Conservation (phyloP, 1,140 invertebrate genomes). For the Aricia agestis region DNA sequence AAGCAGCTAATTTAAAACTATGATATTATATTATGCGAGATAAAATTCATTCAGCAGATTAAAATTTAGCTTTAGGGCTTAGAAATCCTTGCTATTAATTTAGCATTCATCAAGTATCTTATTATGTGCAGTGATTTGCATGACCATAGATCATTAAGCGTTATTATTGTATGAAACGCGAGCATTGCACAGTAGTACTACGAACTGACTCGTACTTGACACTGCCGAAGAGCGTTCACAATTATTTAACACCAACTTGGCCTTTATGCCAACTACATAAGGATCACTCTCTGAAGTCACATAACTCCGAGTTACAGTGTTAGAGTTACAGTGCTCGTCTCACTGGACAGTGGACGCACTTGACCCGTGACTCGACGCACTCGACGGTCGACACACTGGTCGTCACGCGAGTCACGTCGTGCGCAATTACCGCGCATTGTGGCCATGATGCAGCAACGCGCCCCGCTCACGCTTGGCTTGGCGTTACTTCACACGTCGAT, state of each 20-base stretch:
- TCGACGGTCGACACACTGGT: not conserved
- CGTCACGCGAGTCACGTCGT: conserved; percentile 3
- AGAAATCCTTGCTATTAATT: not conserved
- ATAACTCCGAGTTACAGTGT: too few species aligned
- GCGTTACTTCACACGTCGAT: not conserved
- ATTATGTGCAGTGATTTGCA: conserved; percentile 12
- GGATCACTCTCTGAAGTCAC: too few species aligned
- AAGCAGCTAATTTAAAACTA: too few species aligned
- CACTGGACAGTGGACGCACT: not conserved
- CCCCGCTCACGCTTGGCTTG: conserved; percentile 8
- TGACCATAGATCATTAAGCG: conserved; percentile 9
- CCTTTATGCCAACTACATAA: too few species aligned
- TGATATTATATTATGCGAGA: too few species aligned
- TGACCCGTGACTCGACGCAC: not conserved
- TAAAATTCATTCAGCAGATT: too few species aligned
- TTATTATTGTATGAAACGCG: not conserved
- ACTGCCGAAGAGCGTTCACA: not conserved
- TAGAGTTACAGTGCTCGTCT: not conserved
- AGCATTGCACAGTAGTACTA: not conserved
- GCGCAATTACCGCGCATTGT: conserved; percentile 38
- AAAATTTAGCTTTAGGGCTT: not conserved
- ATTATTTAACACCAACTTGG: not conserved
- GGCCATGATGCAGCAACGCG: conserved; percentile 10
- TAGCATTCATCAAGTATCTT: not conserved
- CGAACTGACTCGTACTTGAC: too few species aligned